phyloP scores from a whole-genome alignment of 1,140 invertebrate species.

The Gonatopus flavifemur region DNA sequence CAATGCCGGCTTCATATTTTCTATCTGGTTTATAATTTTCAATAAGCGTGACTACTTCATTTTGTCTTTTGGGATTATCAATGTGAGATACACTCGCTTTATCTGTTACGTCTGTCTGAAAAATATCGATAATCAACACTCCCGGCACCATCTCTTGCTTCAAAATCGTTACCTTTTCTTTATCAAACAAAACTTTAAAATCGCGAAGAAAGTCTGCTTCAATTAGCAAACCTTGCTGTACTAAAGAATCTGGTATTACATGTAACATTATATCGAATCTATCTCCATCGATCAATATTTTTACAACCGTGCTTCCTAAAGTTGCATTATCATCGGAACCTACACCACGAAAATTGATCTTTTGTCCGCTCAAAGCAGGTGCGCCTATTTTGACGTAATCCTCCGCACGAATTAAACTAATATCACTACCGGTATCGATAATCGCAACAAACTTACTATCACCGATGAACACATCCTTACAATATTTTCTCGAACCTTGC shows the following conservation, averaged over 20 bases:
- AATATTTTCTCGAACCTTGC: not conserved
- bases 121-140: not conserved
- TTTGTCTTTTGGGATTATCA: not conserved
- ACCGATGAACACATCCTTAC: not conserved
- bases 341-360: not conserved
- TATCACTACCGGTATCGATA: not conserved
- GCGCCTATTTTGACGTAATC: not conserved
- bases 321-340: not conserved
- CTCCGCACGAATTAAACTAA: too few species aligned
- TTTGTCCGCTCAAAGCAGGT: not conserved
- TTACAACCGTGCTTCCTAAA: not conserved
- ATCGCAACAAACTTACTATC: not conserved
- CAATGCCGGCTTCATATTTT: not conserved
- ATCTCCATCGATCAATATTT: not conserved
- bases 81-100: conserved; percentile 1
- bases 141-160: not conserved
- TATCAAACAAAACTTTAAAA: not conserved
- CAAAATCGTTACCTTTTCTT: not conserved
- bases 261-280: not conserved
- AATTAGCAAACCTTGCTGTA: not conserved
- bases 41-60: not conserved
- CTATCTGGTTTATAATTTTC: not conserved
- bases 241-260: not conserved
- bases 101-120: not conserved
- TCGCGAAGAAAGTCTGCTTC: not conserved